Base-by-base conservation (phyloP, 2,797 vertebrate species). In the Pangasius macronema region DNA sequence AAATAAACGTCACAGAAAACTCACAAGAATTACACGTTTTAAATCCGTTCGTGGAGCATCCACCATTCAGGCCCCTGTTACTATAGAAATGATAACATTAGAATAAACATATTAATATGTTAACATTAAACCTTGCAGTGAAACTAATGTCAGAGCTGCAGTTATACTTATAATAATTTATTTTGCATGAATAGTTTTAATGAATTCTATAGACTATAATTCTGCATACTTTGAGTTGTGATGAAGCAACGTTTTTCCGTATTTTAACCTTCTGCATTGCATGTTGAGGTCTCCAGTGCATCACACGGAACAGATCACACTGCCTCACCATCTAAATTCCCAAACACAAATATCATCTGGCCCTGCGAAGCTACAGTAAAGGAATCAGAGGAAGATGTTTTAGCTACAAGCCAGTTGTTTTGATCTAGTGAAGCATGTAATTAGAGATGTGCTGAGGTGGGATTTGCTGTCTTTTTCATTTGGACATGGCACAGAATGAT, bases 401-500 rank as follows among this genome's bases (percentile, higher is more conserved):
- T 39, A 30, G 70, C 13, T 53, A 70, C 51, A 65, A 49, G 27
- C 39, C 59, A 30, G 59, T 72, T 59, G 61, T 86, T 86, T 59
- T 61, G 51, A 86, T 86, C 33, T 18, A 61, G 20, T 42, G 49
- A 59, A 86, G 68, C 67, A 46, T 49, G 22, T 73, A 72, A 81
- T n/a, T 80, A 81, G 14, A 86, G 51, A 72, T 82, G 65, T 81
- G 61, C 84, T 65, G 30, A 59, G 65, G 33, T 70, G 85, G 55
- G 39, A 82, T 82, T 82, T 82, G 80, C 33, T 72, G 67, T 84
- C 36, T 84, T 55, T 72, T 84, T 36, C n/a, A 67, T 59, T 82
- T 42, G 39, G 14, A 27, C 57, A 27, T 65, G 27, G 24, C 59
- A 46, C 39, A 46, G 59, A 82, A 65, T 30, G 39, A 46, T 65